Percentiles rank a stretch among this genome's conserved stretches.
These are phyloP conservation scores for Festucalex cinctus DNA, from an alignment of 2,113 vertebrate species.

Conservation along the genomic window DNA sequence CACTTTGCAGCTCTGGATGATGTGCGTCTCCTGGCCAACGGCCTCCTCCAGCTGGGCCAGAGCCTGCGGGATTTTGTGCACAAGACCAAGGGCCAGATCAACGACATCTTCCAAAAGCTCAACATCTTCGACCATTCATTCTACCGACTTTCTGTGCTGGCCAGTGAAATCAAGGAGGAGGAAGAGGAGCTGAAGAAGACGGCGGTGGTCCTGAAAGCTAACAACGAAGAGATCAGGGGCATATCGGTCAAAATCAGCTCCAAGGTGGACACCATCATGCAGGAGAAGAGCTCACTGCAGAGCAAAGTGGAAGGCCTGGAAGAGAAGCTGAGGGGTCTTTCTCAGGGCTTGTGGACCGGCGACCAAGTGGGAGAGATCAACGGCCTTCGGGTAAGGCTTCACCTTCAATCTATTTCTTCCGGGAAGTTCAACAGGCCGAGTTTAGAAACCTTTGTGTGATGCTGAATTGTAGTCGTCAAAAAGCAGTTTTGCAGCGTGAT, in stretches of 20 bases:
- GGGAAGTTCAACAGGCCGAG: neutral
- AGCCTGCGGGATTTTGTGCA: slow-evolving; percentile 90
- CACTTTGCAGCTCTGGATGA: slow-evolving; percentile 86
- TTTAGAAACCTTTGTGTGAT: neutral
- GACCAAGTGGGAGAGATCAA: slow-evolving; percentile 78
- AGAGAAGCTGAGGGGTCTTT: slow-evolving; percentile 79
- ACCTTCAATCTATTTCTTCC: neutral
- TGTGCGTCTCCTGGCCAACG: slow-evolving; percentile 83
- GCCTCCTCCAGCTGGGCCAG: slow-evolving; percentile 88
- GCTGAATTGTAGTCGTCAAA: neutral
- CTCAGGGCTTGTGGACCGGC: slow-evolving; percentile 58
- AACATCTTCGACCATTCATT: slow-evolving; percentile 87
- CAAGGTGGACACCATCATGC: slow-evolving; percentile 83
- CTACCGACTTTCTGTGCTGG: slow-evolving; percentile 80
- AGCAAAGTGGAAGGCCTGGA: slow-evolving; percentile 82
- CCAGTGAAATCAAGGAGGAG: slow-evolving; percentile 86
- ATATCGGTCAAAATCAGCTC: slow-evolving; percentile 81
- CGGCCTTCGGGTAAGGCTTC: slow-evolving; percentile 81
- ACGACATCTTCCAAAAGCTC: slow-evolving; percentile 87
- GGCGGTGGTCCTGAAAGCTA: slow-evolving; percentile 78
- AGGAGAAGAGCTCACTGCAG: slow-evolving; percentile 81
- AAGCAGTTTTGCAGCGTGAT: neutral
- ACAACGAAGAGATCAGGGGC: slow-evolving; percentile 86
- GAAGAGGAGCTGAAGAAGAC: slow-evolving; percentile 87
- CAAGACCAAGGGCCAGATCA: slow-evolving; percentile 89